A percentile compares a stretch with the other conserved stretches of the same genome.
Conservation (phyloP, 2,888 invertebrate species). For the Drosophila kambysellisi region DNA sequence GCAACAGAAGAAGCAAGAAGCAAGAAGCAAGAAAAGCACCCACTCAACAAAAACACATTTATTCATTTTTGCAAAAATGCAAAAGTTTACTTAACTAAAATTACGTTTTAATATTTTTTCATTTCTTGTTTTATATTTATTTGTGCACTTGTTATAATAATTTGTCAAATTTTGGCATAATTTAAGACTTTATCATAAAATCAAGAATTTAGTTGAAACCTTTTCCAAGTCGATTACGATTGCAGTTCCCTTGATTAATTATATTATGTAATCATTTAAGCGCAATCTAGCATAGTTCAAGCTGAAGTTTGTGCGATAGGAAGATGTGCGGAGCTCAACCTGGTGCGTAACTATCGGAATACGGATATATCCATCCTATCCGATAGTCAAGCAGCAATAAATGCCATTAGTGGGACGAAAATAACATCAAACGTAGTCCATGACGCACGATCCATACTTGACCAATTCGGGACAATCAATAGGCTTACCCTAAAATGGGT, state of each 20-base stretch:
- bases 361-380: too few species aligned
- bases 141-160: not conserved
- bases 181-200: not conserved
- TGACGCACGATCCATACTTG: too few species aligned
- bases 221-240: not conserved
- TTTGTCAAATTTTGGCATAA: not conserved
- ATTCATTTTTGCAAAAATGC: not conserved
- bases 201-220: not conserved
- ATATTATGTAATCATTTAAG: not conserved
- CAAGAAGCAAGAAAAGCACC: constrained; percentile 1
- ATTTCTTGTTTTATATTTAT: not conserved
- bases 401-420: too few species aligned
- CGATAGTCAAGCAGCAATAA: too few species aligned
- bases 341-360: too few species aligned
- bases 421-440: too few species aligned
- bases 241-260: not conserved
- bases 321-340: too few species aligned
- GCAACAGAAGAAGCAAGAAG: constrained; percentile 14
- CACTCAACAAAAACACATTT: constrained; percentile 2
- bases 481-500: too few species aligned
- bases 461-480: too few species aligned
- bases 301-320: too few species aligned
- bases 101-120: not conserved
- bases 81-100: not conserved
- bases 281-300: too few species aligned